Evolutionary conservation across 2,113 vertebrate genomes (phyloP).

Genomic region (Cebus imitator): DNA sequence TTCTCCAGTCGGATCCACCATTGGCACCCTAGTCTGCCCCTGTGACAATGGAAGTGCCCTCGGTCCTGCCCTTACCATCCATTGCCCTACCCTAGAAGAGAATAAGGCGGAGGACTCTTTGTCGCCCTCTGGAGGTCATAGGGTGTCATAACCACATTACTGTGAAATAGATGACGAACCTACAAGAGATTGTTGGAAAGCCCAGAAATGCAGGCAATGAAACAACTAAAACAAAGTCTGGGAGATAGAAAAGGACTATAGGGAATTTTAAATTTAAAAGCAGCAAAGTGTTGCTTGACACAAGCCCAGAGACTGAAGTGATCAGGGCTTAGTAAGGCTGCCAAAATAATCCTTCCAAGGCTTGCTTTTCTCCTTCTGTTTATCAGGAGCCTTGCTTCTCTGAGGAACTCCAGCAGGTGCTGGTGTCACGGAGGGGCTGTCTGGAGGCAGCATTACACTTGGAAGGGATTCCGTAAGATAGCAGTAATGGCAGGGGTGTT

Average conservation of each 20-base stretch:
- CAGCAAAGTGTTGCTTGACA: not conserved
- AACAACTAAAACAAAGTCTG: not conserved
- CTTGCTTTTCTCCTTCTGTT: not conserved
- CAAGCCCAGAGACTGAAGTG: not conserved
- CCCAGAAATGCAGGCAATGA: not conserved
- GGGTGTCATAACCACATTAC: not conserved
- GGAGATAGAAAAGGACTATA: not conserved
- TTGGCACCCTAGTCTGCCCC: rapidly evolving
- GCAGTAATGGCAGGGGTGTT: not conserved
- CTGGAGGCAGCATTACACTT: not conserved
- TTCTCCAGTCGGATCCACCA: rapidly evolving
- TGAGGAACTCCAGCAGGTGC: not conserved
- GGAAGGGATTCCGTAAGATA: not conserved
- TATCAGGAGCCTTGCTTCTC: not conserved
- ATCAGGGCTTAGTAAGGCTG: not conserved
- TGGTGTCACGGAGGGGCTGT: rapidly evolving
- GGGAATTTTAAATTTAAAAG: not conserved
- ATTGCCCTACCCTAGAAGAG: not conserved
- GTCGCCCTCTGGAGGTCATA: rapidly evolving
- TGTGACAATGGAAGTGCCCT: not conserved
- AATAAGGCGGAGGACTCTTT: not conserved
- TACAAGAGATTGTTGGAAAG: not conserved
- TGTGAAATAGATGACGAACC: not conserved
- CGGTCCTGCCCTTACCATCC: not conserved
- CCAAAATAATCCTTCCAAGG: rapidly evolving